A percentile compares a stretch with the other conserved stretches of the same genome.
Evolutionary conservation across 2,888 invertebrate genomes (phyloP).

Genomic region (Drosophila niveifrons): DNA sequence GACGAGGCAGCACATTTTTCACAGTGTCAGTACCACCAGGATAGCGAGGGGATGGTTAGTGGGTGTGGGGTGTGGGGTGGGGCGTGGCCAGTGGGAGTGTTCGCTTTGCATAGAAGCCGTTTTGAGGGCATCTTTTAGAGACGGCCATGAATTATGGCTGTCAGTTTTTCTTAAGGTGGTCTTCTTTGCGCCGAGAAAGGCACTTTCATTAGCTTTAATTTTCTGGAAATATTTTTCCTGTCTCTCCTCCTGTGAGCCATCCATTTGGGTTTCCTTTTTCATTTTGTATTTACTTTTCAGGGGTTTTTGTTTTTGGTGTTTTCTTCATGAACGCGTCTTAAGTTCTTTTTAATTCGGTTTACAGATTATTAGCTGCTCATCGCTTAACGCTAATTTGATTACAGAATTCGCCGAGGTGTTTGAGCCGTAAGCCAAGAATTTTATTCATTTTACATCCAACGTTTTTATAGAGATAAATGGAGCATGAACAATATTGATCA

Average conservation of each 20-base stretch:
- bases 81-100: slow-evolving; percentile 27
- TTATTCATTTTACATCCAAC: neutral
- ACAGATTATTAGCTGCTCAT: slow-evolving; percentile 83
- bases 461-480: neutral
- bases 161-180: slow-evolving; percentile 75
- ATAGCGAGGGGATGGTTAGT: neutral
- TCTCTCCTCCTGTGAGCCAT: slow-evolving; percentile 14
- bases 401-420: slow-evolving; percentile 57
- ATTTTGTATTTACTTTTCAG: slow-evolving; percentile 28
- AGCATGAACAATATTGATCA: neutral
- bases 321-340: slow-evolving; percentile 58
- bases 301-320: slow-evolving; percentile 38
- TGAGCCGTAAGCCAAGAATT: slow-evolving; percentile 37
- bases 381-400: slow-evolving; percentile 78
- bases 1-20: slow-evolving; percentile 56
- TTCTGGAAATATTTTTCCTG: slow-evolving; percentile 78
- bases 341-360: slow-evolving; percentile 76
- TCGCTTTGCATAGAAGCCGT: slow-evolving; percentile 55
- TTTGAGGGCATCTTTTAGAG: slow-evolving; percentile 32
- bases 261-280: slow-evolving; percentile 13
- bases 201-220: slow-evolving; percentile 83
- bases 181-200: slow-evolving; percentile 41
- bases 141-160: slow-evolving; percentile 83
- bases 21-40: slow-evolving; percentile 31
- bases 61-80: slow-evolving; percentile 1